Percentiles rank a stretch among this genome's conserved stretches.
Evolutionary conservation across 2,888 invertebrate genomes (phyloP).

Genomic region (Clunio marinus): DNA sequence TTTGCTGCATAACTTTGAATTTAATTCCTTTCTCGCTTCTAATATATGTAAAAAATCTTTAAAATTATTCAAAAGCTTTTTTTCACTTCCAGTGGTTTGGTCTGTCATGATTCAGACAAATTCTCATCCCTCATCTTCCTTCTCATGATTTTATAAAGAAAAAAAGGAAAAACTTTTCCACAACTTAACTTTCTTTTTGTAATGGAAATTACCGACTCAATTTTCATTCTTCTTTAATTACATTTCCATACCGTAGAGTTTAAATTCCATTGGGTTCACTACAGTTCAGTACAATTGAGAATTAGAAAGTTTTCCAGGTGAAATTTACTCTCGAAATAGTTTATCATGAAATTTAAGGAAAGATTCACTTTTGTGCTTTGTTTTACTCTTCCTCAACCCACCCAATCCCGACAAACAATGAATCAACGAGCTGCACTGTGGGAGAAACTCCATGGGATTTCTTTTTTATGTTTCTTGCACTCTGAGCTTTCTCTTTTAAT

Average conservation of each 20-base stretch:
- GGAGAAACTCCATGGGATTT: not conserved
- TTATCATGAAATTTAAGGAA: constrained; percentile 9
- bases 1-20: too few species aligned
- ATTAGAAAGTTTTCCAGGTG: not conserved
- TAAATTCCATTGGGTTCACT: not conserved
- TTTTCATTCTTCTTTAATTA: not conserved
- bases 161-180: not conserved
- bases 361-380: not conserved
- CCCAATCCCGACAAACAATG: not conserved
- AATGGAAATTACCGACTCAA: not conserved
- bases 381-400: not conserved
- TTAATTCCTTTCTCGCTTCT: too few species aligned
- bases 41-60: too few species aligned
- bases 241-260: not conserved
- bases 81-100: too few species aligned
- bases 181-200: not conserved
- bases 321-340: not conserved
- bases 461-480: not conserved
- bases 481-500: not conserved
- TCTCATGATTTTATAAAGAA: too few species aligned
- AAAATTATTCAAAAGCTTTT: too few species aligned
- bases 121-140: too few species aligned
- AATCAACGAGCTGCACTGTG: not conserved
- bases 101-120: too few species aligned
- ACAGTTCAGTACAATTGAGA: too few species aligned